Evolutionary conservation across 2,797 vertebrate species (phyloP).

Genomic region (Eurystomus glaucurus): DNA sequence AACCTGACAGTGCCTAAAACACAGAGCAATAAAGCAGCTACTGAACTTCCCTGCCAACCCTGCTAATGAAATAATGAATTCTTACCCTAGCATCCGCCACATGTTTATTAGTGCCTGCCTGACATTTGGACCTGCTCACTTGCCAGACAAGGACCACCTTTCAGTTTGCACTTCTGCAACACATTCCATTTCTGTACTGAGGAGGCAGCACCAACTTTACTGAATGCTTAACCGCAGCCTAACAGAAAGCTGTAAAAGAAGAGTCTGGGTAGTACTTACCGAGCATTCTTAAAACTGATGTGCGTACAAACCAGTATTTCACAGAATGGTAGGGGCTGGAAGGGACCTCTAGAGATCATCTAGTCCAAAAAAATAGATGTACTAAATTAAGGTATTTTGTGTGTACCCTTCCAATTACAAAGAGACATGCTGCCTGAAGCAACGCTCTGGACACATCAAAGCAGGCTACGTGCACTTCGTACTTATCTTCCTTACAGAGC

Average conservation of each 20-base stretch:
- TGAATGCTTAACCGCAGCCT: neutral
- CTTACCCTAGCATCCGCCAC: neutral
- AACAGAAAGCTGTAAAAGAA: neutral
- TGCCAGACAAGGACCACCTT: neutral
- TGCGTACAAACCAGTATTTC: neutral
- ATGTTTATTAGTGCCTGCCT: neutral
- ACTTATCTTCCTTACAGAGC: fast-evolving
- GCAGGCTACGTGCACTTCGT: fast-evolving
- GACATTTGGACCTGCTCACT: neutral
- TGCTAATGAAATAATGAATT: neutral
- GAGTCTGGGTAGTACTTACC: neutral
- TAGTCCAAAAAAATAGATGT: too few relatives aligned
- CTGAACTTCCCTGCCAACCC: neutral
- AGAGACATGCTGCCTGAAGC: neutral
- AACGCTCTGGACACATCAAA: neutral
- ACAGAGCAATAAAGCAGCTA: fast-evolving
- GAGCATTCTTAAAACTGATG: neutral
- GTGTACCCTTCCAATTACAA: fast-evolving
- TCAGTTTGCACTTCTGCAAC: fast-evolving
- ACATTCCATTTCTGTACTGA: neutral
- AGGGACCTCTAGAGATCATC: too few relatives aligned
- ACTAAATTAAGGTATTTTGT: neutral
- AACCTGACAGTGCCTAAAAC: neutral
- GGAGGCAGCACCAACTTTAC: neutral
- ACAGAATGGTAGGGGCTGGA: too few relatives aligned